phyloP scores from a whole-genome alignment of 2,797 vertebrate genomes.

The Tokudaia muenninki region DNA sequence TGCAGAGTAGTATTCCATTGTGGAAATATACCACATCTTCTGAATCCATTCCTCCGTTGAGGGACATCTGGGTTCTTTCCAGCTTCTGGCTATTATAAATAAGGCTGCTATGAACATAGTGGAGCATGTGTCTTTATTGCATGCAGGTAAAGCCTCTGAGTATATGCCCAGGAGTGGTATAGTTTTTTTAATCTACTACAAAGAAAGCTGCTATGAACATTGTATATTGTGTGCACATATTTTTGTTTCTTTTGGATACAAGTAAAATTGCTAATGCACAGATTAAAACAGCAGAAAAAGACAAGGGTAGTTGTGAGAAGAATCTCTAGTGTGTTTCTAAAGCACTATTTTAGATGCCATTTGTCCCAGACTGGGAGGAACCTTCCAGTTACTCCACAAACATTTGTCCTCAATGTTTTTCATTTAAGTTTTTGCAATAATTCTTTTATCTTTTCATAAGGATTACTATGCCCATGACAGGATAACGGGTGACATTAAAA shows the following conservation, averaged over 20 bases:
- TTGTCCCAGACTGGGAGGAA: too few relatives aligned
- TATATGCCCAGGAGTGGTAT: too few relatives aligned
- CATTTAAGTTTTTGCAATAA: neutral
- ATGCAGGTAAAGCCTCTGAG: too few relatives aligned
- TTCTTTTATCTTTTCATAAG: neutral
- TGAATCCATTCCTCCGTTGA: too few relatives aligned
- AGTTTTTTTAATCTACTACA: neutral
- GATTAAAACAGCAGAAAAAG: too few relatives aligned
- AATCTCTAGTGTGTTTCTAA: neutral
- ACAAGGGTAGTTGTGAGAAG: neutral
- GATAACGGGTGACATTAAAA: neutral
- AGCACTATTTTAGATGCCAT: rapidly evolving
- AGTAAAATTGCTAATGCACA: neutral
- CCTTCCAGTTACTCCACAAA: neutral
- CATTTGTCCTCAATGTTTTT: neutral
- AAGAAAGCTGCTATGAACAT: neutral
- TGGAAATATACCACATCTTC: too few relatives aligned
- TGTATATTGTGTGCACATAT: neutral
- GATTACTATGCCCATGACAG: neutral
- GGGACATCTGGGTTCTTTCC: too few relatives aligned
- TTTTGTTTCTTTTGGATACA: neutral
- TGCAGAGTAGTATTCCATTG: too few relatives aligned
- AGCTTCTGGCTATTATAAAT: too few relatives aligned
- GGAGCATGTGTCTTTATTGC: too few relatives aligned
- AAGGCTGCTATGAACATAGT: too few relatives aligned